phyloP scores from a whole-genome alignment of 2,888 invertebrate species.

The Anaspis maculata region DNA sequence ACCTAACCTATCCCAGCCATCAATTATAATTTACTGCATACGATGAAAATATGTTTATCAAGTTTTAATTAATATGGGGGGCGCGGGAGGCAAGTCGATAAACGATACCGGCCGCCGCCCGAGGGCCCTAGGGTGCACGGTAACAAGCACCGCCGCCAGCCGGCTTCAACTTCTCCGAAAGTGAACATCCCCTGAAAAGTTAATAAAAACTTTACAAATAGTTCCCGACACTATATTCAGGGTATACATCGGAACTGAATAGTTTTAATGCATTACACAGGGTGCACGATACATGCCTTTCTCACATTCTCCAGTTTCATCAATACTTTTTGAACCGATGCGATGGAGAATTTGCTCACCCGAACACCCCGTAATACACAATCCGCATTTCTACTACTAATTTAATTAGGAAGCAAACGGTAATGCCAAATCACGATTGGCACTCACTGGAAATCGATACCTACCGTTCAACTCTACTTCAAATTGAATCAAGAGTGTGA shows the following conservation, averaged over 20 bases:
- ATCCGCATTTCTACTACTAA: slow-evolving; percentile 7
- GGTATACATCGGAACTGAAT: slow-evolving; percentile 17
- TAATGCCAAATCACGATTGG: slow-evolving; percentile 9
- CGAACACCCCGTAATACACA: too few species aligned
- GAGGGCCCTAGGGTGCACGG: slow-evolving; percentile 11
- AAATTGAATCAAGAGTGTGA: slow-evolving; percentile 12
- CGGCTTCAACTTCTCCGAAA: slow-evolving; percentile 10
- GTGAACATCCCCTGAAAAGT: slow-evolving; percentile 19
- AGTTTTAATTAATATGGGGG: slow-evolving; percentile 21
- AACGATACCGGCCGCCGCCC: slow-evolving; percentile 16
- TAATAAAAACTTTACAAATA: slow-evolving; percentile 23
- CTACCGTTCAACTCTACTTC: slow-evolving; percentile 7
- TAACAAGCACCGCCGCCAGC: slow-evolving; percentile 12
- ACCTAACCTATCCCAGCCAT: slow-evolving; percentile 17
- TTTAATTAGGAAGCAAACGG: slow-evolving; percentile 9
- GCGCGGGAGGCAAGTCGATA: slow-evolving; percentile 18
- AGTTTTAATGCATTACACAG: slow-evolving; percentile 16
- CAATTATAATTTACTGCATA: slow-evolving; percentile 22
- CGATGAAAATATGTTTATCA: slow-evolving; percentile 24
- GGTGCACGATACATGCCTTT: too few species aligned
- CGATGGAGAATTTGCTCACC: too few species aligned
- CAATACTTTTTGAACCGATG: too few species aligned
- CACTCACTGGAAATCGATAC: slow-evolving; percentile 7
- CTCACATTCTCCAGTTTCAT: too few species aligned
- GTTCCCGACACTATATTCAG: slow-evolving; percentile 19